Evolutionary conservation across 2,888 invertebrate species (phyloP).

Genomic region (Metallyticus violacea): DNA sequence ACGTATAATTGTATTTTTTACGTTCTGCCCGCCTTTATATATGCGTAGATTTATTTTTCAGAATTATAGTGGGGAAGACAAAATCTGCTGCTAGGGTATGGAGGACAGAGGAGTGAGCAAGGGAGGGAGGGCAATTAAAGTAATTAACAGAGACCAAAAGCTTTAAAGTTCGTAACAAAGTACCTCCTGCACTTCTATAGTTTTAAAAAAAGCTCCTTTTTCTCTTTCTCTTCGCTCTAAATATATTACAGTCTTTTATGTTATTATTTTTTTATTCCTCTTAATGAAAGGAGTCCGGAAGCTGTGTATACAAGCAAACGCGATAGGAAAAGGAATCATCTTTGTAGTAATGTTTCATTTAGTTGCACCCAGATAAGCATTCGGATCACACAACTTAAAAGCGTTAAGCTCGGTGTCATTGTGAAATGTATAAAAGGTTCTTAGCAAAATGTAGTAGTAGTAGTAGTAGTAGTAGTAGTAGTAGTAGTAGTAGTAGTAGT

Average conservation of each 20-base stretch:
- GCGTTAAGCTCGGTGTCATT: too few species aligned
- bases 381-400: neutral
- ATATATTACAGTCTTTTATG: neutral
- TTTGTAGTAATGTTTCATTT: neutral
- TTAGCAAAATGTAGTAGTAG: too few species aligned
- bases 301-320: neutral
- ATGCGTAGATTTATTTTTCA: neutral
- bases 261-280: neutral
- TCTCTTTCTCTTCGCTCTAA: neutral
- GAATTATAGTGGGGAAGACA: neutral
- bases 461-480: too few species aligned
- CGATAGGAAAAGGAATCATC: neutral
- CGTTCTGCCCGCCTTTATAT: neutral
- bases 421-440: too few species aligned
- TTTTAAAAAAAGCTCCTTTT: neutral
- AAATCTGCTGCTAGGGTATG: neutral
- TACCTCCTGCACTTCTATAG: neutral
- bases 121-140: neutral
- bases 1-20: neutral
- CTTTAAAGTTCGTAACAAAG: neutral
- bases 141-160: neutral
- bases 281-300: neutral
- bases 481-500: too few species aligned
- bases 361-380: neutral
- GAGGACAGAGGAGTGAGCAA: neutral